Base-by-base conservation (phyloP, 2,797 vertebrate species). In the Parambassis ranga region DNA sequence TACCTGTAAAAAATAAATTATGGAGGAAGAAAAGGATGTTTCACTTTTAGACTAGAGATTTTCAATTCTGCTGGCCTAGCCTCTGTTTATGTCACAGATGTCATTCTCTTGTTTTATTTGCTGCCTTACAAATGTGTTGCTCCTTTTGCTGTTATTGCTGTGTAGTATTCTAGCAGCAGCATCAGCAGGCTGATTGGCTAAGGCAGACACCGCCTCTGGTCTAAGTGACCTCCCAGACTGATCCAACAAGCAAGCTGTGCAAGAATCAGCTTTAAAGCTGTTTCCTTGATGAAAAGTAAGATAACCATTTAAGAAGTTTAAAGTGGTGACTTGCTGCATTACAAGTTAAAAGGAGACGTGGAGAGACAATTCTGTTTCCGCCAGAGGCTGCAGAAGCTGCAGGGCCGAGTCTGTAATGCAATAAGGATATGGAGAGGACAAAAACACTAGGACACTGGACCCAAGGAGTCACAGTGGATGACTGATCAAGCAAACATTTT, bases 281-380 rank as follows among this genome's bases (percentile, higher is more conserved):
- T 57, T 38, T 65, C 57, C 42, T 28, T 44, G 81, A 90, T 87
- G 37, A 67, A 62, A 67, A 63, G 33, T 30, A 46, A 75, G 77
- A 87, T 83, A 82, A 76, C 73, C 58, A 60, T 77, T 78, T 75
- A 35, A 64, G 61, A 78, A 73, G 84, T 87, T 77, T 64, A 75
- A 84, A 85, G 80, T 64, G 64, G 67, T 51, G 77, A 81, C 74
- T 77, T 11, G 39, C 59, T 47, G 71, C 75, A 83, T 84, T 71
- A 83, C 53, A 73, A 65, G 69, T 65, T 75, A 31, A 72, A 76
- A 67, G 42, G 41, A 77, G 70, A 82, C 43, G 33, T 27, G 32
- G 32, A 52, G 75, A 73, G 65, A 63, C 35, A 38, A 52, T 28
- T 55, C 32, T 58, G 69, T 53, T 36, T 38, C 26, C 23, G 42